Evolutionary conservation across 2,113 vertebrate species (phyloP).

Genomic region (Pangasianodon gigas): DNA sequence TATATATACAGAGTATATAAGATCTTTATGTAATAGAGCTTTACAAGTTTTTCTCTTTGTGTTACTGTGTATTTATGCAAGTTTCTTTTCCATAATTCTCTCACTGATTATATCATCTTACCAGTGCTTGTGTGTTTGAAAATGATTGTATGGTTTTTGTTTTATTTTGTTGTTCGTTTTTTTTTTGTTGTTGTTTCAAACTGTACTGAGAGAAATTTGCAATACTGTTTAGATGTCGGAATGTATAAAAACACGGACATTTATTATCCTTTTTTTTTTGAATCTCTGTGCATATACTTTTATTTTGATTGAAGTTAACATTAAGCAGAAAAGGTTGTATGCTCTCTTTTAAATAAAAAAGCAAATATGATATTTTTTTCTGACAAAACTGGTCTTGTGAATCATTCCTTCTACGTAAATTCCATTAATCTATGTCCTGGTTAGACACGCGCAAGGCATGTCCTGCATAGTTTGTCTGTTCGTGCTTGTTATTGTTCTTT

Average conservation of each 20-base stretch:
- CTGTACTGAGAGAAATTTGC: not conserved
- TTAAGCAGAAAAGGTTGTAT: not conserved
- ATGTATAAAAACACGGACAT: not conserved
- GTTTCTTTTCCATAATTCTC: too few relatives aligned
- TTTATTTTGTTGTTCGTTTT: not conserved
- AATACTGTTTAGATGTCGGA: not conserved
- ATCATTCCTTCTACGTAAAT: not conserved
- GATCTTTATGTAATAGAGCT: not conserved
- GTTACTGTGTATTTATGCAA: not conserved
- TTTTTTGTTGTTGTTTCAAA: not conserved
- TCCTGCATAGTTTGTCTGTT: not conserved
- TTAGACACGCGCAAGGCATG: not conserved
- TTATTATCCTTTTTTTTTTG: not conserved
- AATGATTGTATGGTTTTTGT: not conserved
- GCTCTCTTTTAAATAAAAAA: slow-evolving; percentile 4
- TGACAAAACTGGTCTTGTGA: not conserved
- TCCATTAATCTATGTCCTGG: not conserved
- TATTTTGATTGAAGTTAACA: not conserved
- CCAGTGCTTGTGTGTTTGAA: not conserved
- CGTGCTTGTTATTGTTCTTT: not conserved
- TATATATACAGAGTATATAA: not conserved
- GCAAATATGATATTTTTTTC: not conserved
- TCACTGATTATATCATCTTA: not conserved
- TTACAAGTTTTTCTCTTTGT: not conserved
- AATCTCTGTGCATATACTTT: not conserved